Base-by-base conservation (phyloP, 2,797 vertebrate species). In the Prunella strophiata region DNA sequence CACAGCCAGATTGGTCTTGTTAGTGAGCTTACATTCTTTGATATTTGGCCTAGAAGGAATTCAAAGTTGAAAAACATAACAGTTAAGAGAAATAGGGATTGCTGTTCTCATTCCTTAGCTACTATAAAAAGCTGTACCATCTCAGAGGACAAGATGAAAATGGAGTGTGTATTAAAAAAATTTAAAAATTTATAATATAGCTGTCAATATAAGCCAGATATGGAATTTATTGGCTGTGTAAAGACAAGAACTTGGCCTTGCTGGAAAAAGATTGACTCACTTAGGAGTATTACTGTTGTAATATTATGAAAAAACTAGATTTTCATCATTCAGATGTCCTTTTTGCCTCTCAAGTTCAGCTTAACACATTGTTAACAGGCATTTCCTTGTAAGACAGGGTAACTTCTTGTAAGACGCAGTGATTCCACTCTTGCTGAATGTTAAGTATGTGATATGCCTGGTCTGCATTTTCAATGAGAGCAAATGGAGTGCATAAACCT, bases 381-480 rank as follows among this genome's bases (percentile, higher is more conserved):
- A 81, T 84, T 88, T 90, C 50, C 77, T 95, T 96, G 91, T 94
- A 95, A 91, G 40, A 93, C 73, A 91, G 43, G 82, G 72, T 55
- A 92, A 90, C 83, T 92, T 75, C 36, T 36, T 73, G 81, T 93
- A 95, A 88, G 54, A 87, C 5, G 1, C 52, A 79, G 70, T 57
- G 77, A 96, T 96, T 94, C 47, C 43, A 73, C 78, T 76, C 58
- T 48, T 88, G 88, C 65, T 88, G 86, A 95, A 89, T 88, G 59
- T 52, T 96, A 96, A 96, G 55, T 63, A 80, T 70, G 43, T 4
- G 36, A 96, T 86, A 80, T 85, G 67, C 77, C 70, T 94, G 80
- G 73, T 78, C 70, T 96, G 94, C 66, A 94, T 96, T 94, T 96
- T 63, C 75, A 96, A 57, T 89, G 93, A 97, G 67, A 96, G 84